These are phyloP conservation scores for Scaptomyza pallida DNA, from an alignment of 1,140 invertebrate genomes.

Conservation along the genomic window DNA sequence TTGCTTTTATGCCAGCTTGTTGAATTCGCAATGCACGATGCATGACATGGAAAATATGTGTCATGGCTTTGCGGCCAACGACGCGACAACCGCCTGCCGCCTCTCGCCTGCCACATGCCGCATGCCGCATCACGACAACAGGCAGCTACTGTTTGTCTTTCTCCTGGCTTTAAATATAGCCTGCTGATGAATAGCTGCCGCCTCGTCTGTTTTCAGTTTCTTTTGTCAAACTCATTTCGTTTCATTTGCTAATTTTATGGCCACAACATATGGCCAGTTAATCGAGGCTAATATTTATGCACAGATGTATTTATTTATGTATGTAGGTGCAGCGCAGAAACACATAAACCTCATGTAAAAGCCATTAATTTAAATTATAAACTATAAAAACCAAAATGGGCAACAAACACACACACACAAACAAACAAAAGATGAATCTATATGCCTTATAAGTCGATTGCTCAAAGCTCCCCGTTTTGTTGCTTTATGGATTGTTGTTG, in stretches of 20 bases:
- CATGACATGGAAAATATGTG: conserved; percentile 59
- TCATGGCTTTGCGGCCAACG: conserved; percentile 54
- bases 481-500: conserved; percentile 21
- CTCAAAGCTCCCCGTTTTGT: conserved; percentile 28
- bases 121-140: conserved; percentile 17
- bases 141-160: conserved; percentile 1
- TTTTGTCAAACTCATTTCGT: conserved; percentile 44
- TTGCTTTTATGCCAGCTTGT: conserved; percentile 30
- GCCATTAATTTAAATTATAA: conserved; percentile 81
- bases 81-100: conserved; percentile 13
- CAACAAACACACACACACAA: conserved; percentile 8
- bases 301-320: conserved; percentile 3
- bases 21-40: conserved; percentile 41
- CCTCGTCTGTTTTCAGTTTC: conserved; percentile 30
- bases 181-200: conserved; percentile 43
- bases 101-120: conserved; percentile 12
- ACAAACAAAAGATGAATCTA: conserved; percentile 20
- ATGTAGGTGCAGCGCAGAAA: conserved; percentile 37
- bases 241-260: conserved; percentile 69
- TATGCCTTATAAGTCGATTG: conserved; percentile 68
- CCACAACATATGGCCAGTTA: conserved; percentile 65
- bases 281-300: conserved; percentile 41
- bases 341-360: conserved; percentile 72
- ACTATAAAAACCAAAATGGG: conserved; percentile 70
- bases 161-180: conserved; percentile 48